Evolutionary conservation across 2,888 invertebrate species (phyloP).

Genomic region (Erebia epiphron): DNA sequence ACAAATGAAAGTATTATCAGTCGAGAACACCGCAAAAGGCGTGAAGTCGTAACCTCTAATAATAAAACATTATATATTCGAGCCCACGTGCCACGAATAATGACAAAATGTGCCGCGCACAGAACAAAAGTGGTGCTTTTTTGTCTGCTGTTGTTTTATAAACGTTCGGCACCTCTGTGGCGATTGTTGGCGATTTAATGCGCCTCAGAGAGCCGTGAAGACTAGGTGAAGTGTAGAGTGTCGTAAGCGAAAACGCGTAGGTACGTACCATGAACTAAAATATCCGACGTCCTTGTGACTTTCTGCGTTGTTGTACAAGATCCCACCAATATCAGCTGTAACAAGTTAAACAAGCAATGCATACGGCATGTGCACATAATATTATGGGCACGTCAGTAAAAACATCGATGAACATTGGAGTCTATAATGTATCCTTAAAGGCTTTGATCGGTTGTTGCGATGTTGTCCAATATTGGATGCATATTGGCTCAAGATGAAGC

Average conservation of each 20-base stretch:
- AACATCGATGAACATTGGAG: too few relatives aligned
- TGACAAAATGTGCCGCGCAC: slow-evolving; percentile 68
- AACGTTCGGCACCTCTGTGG: slow-evolving; percentile 66
- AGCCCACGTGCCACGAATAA: slow-evolving; percentile 77
- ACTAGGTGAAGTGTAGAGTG: slow-evolving; percentile 7
- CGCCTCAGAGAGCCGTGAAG: slow-evolving; percentile 18
- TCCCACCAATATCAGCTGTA: too few relatives aligned
- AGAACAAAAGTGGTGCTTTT: slow-evolving; percentile 72
- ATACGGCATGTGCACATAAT: too few relatives aligned
- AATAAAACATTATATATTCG: slow-evolving; percentile 82
- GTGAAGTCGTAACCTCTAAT: slow-evolving; percentile 78
- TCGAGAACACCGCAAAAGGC: slow-evolving; percentile 67
- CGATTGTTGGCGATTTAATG: slow-evolving; percentile 47
- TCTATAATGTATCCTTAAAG: too few relatives aligned
- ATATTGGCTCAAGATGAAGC: too few relatives aligned
- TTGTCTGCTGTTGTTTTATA: slow-evolving; percentile 61
- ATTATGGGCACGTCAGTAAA: too few relatives aligned
- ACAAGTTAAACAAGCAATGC: too few relatives aligned
- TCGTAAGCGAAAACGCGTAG: not conserved
- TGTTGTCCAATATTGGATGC: too few relatives aligned
- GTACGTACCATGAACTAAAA: not conserved
- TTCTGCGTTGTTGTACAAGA: too few relatives aligned
- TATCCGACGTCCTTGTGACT: not conserved
- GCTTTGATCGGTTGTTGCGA: too few relatives aligned
- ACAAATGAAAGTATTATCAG: slow-evolving; percentile 78